These are phyloP conservation scores for Liopterus haemorrhoidalis DNA, from an alignment of 2,888 invertebrate species.

Conservation along the genomic window DNA sequence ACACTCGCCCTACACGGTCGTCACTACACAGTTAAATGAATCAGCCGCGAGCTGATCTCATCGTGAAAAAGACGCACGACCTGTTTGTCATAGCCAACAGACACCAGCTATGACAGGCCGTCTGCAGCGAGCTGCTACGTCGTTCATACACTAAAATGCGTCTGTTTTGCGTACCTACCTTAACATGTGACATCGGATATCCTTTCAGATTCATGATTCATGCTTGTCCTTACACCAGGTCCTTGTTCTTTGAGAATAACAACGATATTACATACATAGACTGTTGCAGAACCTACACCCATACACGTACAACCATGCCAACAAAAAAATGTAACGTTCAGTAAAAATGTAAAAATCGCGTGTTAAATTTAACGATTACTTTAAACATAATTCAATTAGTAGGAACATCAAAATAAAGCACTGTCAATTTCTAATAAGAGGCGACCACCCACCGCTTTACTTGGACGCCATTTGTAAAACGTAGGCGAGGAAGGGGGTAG, in stretches of 20 bases:
- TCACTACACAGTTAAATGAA: no score
- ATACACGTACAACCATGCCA: conserved; percentile 32
- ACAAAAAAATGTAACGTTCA: conserved; percentile 14
- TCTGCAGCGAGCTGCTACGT: no score
- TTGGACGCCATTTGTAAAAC: conserved; percentile 43
- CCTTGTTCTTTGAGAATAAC: conserved; percentile 32
- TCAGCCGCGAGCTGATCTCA: no score
- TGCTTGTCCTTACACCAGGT: conserved; percentile 34
- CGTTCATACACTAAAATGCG: no score
- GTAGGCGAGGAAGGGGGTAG: conserved; percentile 23
- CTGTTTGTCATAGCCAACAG: no score
- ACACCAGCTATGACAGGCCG: no score
- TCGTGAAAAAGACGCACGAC: no score
- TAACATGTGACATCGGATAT: conserved; percentile 32
- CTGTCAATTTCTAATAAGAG: conserved; percentile 41
- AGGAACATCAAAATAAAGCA: conserved; percentile 39
- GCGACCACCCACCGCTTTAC: conserved; percentile 45
- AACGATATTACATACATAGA: conserved; percentile 36
- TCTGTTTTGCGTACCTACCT: no score
- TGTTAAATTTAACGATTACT: conserved; percentile 13
- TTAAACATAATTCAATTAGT: conserved; percentile 26
- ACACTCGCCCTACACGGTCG: no score
- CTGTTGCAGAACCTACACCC: conserved; percentile 38
- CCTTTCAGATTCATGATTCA: conserved; percentile 33
- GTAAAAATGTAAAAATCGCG: conserved; percentile 16